Evolutionary conservation across 2,888 invertebrate genomes (phyloP).

Genomic region (Bhutanitis thaidina): DNA sequence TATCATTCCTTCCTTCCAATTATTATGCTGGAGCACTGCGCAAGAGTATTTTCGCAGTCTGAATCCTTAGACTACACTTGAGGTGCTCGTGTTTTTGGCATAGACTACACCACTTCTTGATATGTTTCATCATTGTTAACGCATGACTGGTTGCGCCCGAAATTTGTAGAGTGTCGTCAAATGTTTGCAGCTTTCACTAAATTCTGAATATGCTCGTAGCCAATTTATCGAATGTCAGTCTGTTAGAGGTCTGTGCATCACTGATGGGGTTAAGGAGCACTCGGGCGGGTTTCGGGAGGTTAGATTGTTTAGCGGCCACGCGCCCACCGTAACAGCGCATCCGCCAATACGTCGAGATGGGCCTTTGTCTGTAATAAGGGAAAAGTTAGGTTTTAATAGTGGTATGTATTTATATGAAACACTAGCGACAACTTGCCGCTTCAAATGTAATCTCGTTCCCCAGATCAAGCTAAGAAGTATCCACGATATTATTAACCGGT

Average conservation of each 20-base stretch:
- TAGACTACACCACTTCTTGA: conserved; percentile 73
- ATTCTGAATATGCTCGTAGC: conserved; percentile 48
- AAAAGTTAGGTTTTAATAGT: background rate
- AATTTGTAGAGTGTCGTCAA: conserved; percentile 38
- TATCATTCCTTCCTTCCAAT: conserved; percentile 35
- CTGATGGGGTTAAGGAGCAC: conserved; percentile 52
- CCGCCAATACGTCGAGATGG: conserved; percentile 95
- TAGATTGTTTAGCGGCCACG: conserved; percentile 88
- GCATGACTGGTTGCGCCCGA: conserved; percentile 72
- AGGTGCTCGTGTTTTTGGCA: conserved; percentile 64
- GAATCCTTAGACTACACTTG: conserved; percentile 70
- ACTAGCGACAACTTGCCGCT: too few relatives aligned
- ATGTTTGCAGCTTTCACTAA: conserved; percentile 65
- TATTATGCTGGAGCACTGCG: conserved; percentile 21
- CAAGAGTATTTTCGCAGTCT: conserved; percentile 43
- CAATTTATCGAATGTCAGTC: conserved; percentile 47
- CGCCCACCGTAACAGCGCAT: conserved; percentile 96
- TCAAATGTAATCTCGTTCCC: too few relatives aligned
- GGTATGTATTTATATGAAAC: background rate
- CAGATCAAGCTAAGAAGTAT: too few relatives aligned
- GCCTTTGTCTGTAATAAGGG: conserved; percentile 91
- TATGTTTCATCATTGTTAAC: conserved; percentile 74
- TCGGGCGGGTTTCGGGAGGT: conserved; percentile 43
- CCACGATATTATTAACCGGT: too few relatives aligned
- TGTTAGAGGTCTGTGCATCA: conserved; percentile 52